A percentile compares a stretch with the other conserved stretches of the same genome.
Conservation (phyloP, 2,888 invertebrate species). For the Cremastinae sp. region DNA sequence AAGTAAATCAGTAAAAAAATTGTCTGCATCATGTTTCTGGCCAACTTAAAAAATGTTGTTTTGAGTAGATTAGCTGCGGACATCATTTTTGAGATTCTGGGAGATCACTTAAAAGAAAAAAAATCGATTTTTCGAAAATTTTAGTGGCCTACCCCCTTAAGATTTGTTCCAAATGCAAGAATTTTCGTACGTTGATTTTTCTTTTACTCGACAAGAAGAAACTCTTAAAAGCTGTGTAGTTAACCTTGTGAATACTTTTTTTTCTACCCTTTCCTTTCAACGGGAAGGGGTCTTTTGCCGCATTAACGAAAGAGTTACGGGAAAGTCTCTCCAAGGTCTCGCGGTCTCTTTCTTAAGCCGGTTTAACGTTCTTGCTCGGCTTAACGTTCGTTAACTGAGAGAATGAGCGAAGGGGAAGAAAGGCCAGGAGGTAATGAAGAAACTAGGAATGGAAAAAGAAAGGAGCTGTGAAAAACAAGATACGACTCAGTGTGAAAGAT, state of each 20-base stretch:
- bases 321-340: conserved; percentile 61
- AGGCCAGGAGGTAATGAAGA: conserved; percentile 27
- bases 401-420: conserved; percentile 1
- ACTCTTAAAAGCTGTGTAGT: conserved; percentile 53
- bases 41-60: too few species aligned
- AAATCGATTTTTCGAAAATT: too few species aligned
- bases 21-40: too few species aligned
- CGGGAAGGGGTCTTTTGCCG: conserved; percentile 56
- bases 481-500: conserved; percentile 12
- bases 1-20: too few species aligned
- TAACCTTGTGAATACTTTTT: conserved; percentile 61
- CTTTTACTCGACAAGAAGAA: not conserved
- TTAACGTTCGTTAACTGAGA: conserved; percentile 69
- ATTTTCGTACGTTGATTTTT: conserved; percentile 61
- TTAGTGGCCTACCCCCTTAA: too few species aligned
- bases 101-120: too few species aligned
- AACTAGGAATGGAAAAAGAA: conserved; percentile 10
- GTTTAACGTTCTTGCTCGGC: conserved; percentile 72
- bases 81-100: too few species aligned
- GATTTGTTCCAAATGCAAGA: too few species aligned
- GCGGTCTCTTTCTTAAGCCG: conserved; percentile 66
- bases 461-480: conserved; percentile 21
- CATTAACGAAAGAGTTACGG: conserved; percentile 74
- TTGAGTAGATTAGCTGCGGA: too few species aligned
- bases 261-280: conserved; percentile 39